Conservation (phyloP, 2,888 invertebrate genomes). For the Cyclophora punctaria region DNA sequence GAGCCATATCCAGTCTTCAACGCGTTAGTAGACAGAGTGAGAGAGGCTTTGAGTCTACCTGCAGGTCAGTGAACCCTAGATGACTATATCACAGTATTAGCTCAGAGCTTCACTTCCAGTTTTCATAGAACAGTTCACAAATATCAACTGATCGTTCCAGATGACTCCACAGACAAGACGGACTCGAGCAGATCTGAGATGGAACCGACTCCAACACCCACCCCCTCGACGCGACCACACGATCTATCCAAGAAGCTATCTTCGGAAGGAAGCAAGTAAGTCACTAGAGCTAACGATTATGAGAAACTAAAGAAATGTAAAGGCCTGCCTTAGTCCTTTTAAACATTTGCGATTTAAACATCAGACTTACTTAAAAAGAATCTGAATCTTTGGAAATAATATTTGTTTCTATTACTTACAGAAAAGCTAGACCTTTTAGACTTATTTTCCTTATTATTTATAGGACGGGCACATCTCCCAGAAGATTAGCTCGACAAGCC, state of each 20-base stretch:
- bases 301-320: too few relatives aligned
- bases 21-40: slow-evolving; percentile 82
- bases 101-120: too few relatives aligned
- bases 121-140: neutral
- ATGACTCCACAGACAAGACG: slow-evolving; percentile 57
- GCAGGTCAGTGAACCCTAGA: slow-evolving; percentile 44
- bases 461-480: slow-evolving; percentile 46
- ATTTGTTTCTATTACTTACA: neutral
- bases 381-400: too few relatives aligned
- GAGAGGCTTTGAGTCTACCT: slow-evolving; percentile 81
- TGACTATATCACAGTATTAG: too few relatives aligned
- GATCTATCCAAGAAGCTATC: slow-evolving; percentile 44
- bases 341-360: too few relatives aligned
- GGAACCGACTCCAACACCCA: slow-evolving; percentile 33
- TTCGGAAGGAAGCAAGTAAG: slow-evolving; percentile 39
- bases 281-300: neutral
- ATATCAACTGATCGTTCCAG: slow-evolving; percentile 21
- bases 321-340: too few relatives aligned
- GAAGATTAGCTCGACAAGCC: slow-evolving; percentile 53
- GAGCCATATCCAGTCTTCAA: slow-evolving; percentile 76
- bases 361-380: too few relatives aligned
- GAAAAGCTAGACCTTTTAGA: too few relatives aligned
- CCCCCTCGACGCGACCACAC: slow-evolving; percentile 35
- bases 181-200: slow-evolving; percentile 54
- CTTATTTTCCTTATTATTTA: neutral